Evolutionary conservation across 1,140 invertebrate genomes (phyloP).

Genomic region (Acyrthosiphon pisum): DNA sequence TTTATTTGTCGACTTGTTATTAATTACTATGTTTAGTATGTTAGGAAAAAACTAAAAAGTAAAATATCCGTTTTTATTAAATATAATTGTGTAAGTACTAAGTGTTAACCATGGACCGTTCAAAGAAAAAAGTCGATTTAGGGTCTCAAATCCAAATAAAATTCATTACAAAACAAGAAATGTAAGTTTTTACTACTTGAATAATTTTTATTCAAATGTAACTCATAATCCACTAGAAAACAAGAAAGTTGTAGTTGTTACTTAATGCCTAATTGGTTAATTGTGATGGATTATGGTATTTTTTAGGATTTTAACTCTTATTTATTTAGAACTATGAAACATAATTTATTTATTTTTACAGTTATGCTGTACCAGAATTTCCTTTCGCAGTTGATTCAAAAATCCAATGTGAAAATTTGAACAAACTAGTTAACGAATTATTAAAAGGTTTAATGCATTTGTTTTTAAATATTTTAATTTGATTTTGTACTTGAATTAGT

Average conservation of each 20-base stretch:
- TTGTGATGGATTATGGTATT: constrained; percentile 27
- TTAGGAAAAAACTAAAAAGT: background rate
- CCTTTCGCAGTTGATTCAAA: constrained; percentile 80
- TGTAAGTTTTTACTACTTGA: constrained; percentile 68
- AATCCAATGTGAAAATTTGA: constrained; percentile 75
- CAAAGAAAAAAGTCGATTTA: constrained; percentile 43
- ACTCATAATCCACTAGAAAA: background rate
- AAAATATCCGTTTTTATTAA: background rate
- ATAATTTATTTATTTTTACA: constrained; percentile 65
- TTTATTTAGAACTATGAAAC: background rate
- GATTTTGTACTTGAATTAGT: background rate
- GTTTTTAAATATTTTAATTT: constrained; percentile 52
- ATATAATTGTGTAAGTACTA: background rate
- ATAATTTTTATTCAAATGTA: constrained; percentile 33
- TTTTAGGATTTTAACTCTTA: constrained; percentile 53
- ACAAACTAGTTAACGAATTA: constrained; percentile 81
- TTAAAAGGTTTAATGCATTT: constrained; percentile 68
- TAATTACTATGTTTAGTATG: no score
- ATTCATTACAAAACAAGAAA: constrained; percentile 80
- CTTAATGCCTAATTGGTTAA: background rate
- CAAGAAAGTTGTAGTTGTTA: background rate
- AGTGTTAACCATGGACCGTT: background rate
- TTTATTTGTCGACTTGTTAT: background rate
- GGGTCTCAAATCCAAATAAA: constrained; percentile 74
- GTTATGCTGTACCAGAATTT: constrained; percentile 85